A percentile compares a stretch with the other conserved stretches of the same genome.
Evolutionary conservation across 2,113 vertebrate genomes (phyloP).

Genomic region (Vombatus ursinus): DNA sequence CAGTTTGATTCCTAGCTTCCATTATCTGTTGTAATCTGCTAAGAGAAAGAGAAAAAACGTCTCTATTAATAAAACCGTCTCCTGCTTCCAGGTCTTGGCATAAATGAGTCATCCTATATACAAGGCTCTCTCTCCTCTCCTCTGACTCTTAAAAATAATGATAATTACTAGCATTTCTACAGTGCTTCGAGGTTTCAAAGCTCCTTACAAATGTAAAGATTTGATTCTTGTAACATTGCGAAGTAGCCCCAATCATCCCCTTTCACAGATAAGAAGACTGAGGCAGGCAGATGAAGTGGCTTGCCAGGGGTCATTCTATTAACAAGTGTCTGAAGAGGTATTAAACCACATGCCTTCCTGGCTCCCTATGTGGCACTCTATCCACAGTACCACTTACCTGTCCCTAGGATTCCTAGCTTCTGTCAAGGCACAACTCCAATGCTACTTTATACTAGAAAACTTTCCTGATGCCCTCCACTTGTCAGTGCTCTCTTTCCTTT

Average conservation of each 20-base stretch:
- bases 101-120: background rate
- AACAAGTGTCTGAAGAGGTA: background rate
- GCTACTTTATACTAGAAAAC: background rate
- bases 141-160: background rate
- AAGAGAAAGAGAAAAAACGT: conserved; percentile 3
- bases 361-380: too few species aligned
- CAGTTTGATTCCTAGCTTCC: conserved; percentile 37
- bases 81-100: background rate
- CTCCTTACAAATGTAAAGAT: background rate
- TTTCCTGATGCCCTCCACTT: background rate
- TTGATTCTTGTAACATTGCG: background rate
- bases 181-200: background rate
- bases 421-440: background rate
- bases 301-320: background rate
- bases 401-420: too few species aligned
- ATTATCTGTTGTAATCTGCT: conserved; percentile 16
- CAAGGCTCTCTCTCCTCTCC: background rate
- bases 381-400: too few species aligned
- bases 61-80: background rate
- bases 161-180: background rate
- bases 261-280: background rate
- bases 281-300: background rate
- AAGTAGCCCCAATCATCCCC: background rate
- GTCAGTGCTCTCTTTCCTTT: background rate
- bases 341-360: background rate